Percentiles rank a stretch among this genome's conserved stretches.
These are phyloP conservation scores for Apostichopus parvimensis DNA, from an alignment of 35 echinoderm and acorn worm genomes.

Conservation along the genomic window DNA sequence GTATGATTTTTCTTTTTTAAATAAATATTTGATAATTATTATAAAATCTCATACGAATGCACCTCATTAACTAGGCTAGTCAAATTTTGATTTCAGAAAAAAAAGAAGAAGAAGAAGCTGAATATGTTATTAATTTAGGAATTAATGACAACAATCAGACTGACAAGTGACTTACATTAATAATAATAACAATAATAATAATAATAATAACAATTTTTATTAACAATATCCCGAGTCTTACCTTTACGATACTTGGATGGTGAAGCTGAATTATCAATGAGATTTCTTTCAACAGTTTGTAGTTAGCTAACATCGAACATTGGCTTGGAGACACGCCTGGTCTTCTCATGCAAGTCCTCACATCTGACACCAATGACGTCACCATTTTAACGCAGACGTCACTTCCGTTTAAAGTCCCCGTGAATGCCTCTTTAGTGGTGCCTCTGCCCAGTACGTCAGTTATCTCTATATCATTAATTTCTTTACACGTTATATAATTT, in stretches of 20 bases:
- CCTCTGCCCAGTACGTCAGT: conserved; percentile 68
- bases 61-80: no score
- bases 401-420: conserved; percentile 43
- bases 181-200: no score
- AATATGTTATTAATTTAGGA: no score
- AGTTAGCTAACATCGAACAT: conserved; percentile 86
- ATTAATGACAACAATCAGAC: no score
- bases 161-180: no score
- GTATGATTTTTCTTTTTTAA: no score
- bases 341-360: conserved; percentile 64
- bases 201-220: not conserved
- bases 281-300: conserved; percentile 95
- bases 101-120: no score
- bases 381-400: conserved; percentile 88
- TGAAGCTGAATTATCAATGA: conserved; percentile 66
- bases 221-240: not conserved
- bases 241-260: conserved; percentile 81
- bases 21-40: no score
- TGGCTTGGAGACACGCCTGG: conserved; percentile 28
- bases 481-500: conserved; percentile 7
- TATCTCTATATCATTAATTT: conserved; percentile 40
- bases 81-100: no score
- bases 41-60: no score
- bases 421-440: conserved; percentile 82
- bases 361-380: conserved; percentile 74